These are phyloP conservation scores for Dendrocopos noguchii DNA, from an alignment of 2,113 vertebrate species.

Conservation along the genomic window DNA sequence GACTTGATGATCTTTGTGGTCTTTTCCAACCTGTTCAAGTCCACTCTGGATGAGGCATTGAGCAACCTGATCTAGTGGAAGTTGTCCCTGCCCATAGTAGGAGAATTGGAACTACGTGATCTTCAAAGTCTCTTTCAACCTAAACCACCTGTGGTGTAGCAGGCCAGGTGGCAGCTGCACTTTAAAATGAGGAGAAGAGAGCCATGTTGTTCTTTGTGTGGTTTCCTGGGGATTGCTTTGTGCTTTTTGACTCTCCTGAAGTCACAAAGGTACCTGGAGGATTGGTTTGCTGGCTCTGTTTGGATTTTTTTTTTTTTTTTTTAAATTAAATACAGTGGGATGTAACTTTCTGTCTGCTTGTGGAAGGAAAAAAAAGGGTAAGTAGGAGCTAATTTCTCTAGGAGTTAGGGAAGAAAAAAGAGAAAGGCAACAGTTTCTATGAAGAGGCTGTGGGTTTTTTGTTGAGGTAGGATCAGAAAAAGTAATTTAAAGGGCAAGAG, in stretches of 20 bases:
- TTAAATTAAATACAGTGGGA: rapidly evolving
- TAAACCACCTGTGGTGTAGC: too few species aligned
- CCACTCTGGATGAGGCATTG: too few species aligned
- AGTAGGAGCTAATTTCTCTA: neutral
- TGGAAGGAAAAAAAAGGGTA: neutral
- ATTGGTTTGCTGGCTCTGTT: neutral
- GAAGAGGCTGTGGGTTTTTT: neutral
- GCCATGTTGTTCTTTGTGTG: rapidly evolving
- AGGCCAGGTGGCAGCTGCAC: neutral
- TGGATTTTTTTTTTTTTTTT: neutral
- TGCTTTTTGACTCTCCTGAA: neutral
- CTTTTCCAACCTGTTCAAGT: too few species aligned
- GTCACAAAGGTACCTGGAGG: rapidly evolving
- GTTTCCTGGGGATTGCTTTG: rapidly evolving
- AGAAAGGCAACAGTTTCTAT: neutral
- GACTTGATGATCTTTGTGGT: too few species aligned
- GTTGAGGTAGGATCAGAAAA: neutral
- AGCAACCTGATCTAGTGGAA: too few species aligned
- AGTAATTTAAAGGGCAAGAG: neutral
- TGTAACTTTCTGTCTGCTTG: rapidly evolving
- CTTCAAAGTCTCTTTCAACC: too few species aligned
- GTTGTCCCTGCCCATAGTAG: too few species aligned
- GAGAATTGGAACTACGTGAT: too few species aligned
- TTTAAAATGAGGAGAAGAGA: neutral
- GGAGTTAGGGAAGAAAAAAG: neutral